Conservation (phyloP, 35 echinoderm and acorn worm genomes). For the Anneissia japonica region DNA sequence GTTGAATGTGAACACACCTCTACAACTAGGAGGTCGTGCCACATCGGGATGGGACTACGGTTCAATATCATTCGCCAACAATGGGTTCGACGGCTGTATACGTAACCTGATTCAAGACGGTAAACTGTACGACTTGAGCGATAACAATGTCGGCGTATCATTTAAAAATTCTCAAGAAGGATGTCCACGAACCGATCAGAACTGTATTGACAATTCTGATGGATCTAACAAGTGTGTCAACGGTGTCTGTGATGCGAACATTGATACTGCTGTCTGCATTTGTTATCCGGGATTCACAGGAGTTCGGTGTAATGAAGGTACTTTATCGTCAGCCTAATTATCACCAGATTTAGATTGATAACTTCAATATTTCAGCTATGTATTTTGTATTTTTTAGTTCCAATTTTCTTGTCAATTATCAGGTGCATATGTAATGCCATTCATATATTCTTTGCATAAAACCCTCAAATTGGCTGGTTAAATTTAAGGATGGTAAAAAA, state of each 20-base stretch:
- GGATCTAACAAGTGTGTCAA: constrained; percentile 53
- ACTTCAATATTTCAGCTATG: not conserved
- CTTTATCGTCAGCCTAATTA: constrained; percentile 12
- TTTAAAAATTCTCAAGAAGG: constrained; percentile 39
- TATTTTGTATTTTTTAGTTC: too few species aligned
- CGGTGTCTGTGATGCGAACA: constrained; percentile 65
- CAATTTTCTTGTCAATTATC: too few species aligned
- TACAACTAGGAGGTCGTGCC: constrained; percentile 77
- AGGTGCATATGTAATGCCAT: too few species aligned
- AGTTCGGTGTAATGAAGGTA: constrained; percentile 50
- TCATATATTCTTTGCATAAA: too few species aligned
- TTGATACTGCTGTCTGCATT: constrained; percentile 43
- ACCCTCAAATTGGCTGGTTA: too few species aligned
- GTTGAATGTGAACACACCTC: constrained; percentile 70
- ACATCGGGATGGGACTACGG: not conserved
- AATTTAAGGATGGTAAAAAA: too few species aligned
- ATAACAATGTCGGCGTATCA: not conserved
- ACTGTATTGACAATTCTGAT: constrained; percentile 28
- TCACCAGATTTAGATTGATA: too few species aligned
- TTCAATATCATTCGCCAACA: not conserved
- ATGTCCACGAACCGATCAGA: constrained; percentile 50
- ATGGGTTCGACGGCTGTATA: constrained; percentile 76
- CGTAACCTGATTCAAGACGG: constrained; percentile 70
- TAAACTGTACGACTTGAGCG: constrained; percentile 65
- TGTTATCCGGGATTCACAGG: constrained; percentile 82